A percentile compares a stretch with the other conserved stretches of the same genome.
phyloP scores from a whole-genome alignment of 2,113 vertebrate species.

The Sander lucioperca region DNA sequence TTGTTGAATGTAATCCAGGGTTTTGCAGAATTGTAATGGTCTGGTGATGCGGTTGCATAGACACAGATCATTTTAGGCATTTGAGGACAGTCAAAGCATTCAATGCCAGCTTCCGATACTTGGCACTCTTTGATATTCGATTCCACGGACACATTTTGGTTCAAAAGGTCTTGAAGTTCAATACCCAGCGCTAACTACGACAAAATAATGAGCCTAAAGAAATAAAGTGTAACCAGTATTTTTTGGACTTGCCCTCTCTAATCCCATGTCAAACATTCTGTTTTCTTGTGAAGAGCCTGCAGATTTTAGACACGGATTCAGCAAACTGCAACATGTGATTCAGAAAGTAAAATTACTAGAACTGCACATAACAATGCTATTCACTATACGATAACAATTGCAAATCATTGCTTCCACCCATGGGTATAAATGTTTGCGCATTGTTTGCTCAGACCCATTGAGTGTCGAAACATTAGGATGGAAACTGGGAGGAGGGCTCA shows the following conservation, averaged over 20 bases:
- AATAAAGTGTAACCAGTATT: not conserved
- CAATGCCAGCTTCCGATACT: not conserved
- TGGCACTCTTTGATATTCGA: not conserved
- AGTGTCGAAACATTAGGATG: constrained; percentile 17
- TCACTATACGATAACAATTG: not conserved
- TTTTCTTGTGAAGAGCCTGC: not conserved
- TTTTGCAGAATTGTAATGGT: not conserved
- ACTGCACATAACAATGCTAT: not conserved
- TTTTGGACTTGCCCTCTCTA: not conserved
- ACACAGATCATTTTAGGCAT: not conserved
- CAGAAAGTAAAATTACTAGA: not conserved
- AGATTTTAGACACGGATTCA: not conserved
- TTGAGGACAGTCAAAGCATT: not conserved
- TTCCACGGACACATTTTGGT: not conserved
- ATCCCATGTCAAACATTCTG: not conserved
- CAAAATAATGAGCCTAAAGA: not conserved
- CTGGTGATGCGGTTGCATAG: not conserved
- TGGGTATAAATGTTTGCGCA: not conserved
- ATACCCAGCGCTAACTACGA: not conserved
- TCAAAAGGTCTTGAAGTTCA: not conserved
- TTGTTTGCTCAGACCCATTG: not conserved
- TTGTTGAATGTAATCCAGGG: not conserved
- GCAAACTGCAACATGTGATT: not conserved
- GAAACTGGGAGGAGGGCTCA: constrained; percentile 29
- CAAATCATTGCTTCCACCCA: constrained; percentile 16